Percentiles rank a stretch among this genome's conserved stretches.
Evolutionary conservation across 2,797 vertebrate genomes (phyloP).

Genomic region (Trachurus trachurus): DNA sequence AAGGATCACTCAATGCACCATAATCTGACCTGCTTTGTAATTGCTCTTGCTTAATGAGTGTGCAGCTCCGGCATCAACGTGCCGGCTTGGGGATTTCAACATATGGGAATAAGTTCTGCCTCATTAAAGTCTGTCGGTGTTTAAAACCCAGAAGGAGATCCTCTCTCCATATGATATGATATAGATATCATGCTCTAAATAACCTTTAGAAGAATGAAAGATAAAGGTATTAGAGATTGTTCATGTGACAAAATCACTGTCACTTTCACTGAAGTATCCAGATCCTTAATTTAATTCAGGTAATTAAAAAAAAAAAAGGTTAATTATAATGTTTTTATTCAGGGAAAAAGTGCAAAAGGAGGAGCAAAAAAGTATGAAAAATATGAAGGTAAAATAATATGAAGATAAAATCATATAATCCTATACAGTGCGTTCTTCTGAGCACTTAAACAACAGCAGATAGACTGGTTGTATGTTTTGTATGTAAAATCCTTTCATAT

Average conservation of each 20-base stretch:
- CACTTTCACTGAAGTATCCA: background rate
- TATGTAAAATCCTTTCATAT: background rate
- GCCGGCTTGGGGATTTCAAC: conserved; percentile 36
- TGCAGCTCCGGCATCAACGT: conserved; percentile 27
- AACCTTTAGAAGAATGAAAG: background rate
- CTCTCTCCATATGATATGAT: background rate
- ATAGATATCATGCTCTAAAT: background rate
- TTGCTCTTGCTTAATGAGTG: background rate
- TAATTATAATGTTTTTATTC: too few species aligned
- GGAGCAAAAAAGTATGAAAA: background rate
- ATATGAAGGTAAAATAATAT: background rate
- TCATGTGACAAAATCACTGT: background rate
- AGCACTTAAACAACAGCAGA: background rate
- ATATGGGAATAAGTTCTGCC: conserved; percentile 19
- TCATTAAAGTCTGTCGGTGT: conserved; percentile 21
- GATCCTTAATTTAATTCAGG: background rate
- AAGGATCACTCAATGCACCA: background rate
- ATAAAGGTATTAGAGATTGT: background rate
- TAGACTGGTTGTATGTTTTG: background rate
- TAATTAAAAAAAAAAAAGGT: too few species aligned
- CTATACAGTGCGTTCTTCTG: background rate
- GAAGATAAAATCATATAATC: background rate
- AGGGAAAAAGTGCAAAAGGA: background rate
- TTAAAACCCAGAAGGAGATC: background rate
- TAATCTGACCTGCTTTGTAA: background rate